These are phyloP conservation scores for Camptogramma bilineatum DNA, from an alignment of 2,888 invertebrate species.

Conservation along the genomic window DNA sequence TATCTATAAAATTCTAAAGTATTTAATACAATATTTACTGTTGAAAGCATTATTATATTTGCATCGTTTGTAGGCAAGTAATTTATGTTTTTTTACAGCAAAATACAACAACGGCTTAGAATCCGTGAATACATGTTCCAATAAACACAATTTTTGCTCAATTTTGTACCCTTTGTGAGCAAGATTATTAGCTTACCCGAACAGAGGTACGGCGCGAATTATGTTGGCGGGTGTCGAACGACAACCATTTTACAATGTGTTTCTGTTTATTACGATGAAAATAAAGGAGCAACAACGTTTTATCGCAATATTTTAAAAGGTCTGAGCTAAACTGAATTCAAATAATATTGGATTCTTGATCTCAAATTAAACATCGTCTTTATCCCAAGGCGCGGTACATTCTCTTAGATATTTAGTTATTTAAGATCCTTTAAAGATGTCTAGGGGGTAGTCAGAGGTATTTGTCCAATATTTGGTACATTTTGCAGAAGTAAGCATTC, in stretches of 20 bases:
- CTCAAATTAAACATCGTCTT: no score
- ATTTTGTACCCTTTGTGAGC: slow-evolving; percentile 25
- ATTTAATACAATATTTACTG: no score
- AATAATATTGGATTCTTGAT: no score
- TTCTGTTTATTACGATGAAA: background rate
- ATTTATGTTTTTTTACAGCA: background rate
- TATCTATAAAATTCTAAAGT: no score
- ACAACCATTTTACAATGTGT: background rate
- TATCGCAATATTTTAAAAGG: background rate
- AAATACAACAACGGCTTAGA: slow-evolving; percentile 3
- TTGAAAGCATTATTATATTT: background rate
- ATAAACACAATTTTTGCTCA: slow-evolving; percentile 25
- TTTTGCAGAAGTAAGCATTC: no score
- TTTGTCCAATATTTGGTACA: no score
- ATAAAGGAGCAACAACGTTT: background rate
- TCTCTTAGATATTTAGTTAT: no score
- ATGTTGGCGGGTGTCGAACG: slow-evolving; percentile 10
- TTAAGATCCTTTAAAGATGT: no score
- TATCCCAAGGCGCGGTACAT: no score
- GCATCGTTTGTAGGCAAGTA: background rate
- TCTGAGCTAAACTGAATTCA: no score
- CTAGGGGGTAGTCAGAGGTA: no score
- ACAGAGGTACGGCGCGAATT: slow-evolving; percentile 21
- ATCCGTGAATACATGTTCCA: slow-evolving; percentile 12
- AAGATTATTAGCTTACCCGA: slow-evolving; percentile 20